These are phyloP conservation scores for Cosmia pyralina DNA, from an alignment of 2,888 invertebrate species.

Conservation along the genomic window DNA sequence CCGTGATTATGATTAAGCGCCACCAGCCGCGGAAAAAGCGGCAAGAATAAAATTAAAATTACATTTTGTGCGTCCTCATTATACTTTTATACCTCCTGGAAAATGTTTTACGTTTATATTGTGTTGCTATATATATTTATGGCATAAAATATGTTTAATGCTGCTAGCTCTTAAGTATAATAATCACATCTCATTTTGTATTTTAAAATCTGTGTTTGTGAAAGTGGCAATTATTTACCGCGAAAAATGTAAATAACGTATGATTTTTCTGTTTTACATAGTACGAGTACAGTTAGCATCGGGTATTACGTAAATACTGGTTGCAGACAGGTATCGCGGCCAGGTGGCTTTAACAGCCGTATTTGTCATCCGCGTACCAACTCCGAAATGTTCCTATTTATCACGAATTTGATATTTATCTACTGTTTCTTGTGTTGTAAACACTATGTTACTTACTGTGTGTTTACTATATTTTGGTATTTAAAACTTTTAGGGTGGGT, in stretches of 20 bases:
- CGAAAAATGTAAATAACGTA: slow-evolving; percentile 25
- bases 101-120: slow-evolving; percentile 65
- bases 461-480: not conserved
- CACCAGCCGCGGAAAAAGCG: slow-evolving; percentile 75
- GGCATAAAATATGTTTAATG: slow-evolving; percentile 17
- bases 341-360: slow-evolving; percentile 86
- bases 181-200: slow-evolving; percentile 5
- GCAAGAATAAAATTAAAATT: slow-evolving; percentile 82
- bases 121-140: slow-evolving; percentile 33
- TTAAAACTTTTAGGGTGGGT: not conserved
- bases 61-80: slow-evolving; percentile 77
- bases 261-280: slow-evolving; percentile 57
- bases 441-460: slow-evolving; percentile 34
- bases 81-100: slow-evolving; percentile 68
- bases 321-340: slow-evolving; percentile 79
- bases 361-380: slow-evolving; percentile 83
- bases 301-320: slow-evolving; percentile 72
- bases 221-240: slow-evolving; percentile 7
- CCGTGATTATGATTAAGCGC: slow-evolving; percentile 85
- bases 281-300: slow-evolving; percentile 64
- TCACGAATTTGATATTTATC: slow-evolving; percentile 81
- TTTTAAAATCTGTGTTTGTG: slow-evolving; percentile 15
- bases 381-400: slow-evolving; percentile 83
- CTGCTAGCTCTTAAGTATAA: slow-evolving; percentile 21
- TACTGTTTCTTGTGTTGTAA: slow-evolving; percentile 69